Evolutionary conservation across 2,888 invertebrate species (phyloP).

Genomic region (Dascillus cervinus): DNA sequence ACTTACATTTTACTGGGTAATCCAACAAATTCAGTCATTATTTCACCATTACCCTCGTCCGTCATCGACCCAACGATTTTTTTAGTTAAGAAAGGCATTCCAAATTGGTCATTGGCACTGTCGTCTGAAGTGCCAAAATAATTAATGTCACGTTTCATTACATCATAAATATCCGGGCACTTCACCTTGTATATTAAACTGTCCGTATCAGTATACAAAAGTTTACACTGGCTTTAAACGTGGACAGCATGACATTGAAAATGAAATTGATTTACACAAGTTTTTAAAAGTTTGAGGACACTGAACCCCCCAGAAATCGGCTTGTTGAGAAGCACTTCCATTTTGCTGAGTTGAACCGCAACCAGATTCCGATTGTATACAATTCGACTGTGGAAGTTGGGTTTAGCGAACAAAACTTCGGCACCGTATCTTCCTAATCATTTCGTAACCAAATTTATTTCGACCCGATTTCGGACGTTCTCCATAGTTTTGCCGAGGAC

Average conservation of each 20-base stretch:
- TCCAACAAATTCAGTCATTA: slow-evolving; percentile 25
- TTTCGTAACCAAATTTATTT: slow-evolving; percentile 22
- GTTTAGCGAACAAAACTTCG: slow-evolving; percentile 19
- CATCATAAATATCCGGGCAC: slow-evolving; percentile 11
- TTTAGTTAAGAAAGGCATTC: slow-evolving; percentile 20
- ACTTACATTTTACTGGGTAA: slow-evolving; percentile 22
- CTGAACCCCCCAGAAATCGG: slow-evolving; percentile 24
- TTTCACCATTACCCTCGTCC: slow-evolving; percentile 23
- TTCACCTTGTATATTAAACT: slow-evolving; percentile 14
- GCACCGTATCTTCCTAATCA: slow-evolving; percentile 26
- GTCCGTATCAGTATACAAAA: slow-evolving; percentile 21
- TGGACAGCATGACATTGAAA: slow-evolving; percentile 19
- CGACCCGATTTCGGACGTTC: slow-evolving; percentile 31
- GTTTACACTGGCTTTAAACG: slow-evolving; percentile 12
- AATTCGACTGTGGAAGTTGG: slow-evolving; percentile 10
- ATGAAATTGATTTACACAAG: slow-evolving; percentile 28
- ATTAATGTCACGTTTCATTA: slow-evolving; percentile 11
- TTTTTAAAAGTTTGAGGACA: slow-evolving; percentile 25
- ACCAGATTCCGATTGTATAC: slow-evolving; percentile 10
- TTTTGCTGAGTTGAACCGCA: slow-evolving; percentile 10
- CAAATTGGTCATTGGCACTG: slow-evolving; percentile 16
- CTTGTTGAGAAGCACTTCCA: slow-evolving; percentile 17
- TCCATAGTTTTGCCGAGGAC: slow-evolving; percentile 32
- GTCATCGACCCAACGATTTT: slow-evolving; percentile 27
- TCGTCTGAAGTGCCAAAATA: slow-evolving; percentile 23